Base-by-base conservation (phyloP, 2,113 vertebrate genomes). In the Ploceus nigricollis region DNA sequence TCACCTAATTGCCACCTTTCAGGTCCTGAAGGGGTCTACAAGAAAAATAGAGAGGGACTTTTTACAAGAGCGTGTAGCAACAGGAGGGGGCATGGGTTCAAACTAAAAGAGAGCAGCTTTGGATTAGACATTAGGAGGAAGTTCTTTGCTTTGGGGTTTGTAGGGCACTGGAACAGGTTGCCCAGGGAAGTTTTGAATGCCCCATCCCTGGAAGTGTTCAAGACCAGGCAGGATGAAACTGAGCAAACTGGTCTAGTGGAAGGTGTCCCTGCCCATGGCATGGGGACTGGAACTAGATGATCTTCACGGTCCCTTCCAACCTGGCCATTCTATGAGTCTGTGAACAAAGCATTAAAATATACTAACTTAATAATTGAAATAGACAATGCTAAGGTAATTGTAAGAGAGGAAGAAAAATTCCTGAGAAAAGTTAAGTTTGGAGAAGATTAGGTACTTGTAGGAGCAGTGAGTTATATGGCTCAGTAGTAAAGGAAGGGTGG, bases 391-490 rank as follows among this genome's bases (percentile, higher is more conserved):
- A 65, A 48, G 1, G 6, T 31, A 70, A 57, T 33, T 82, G 6
- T 64, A 65, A 86, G 20, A 39, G 10, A 24, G 28, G 22, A 66
- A 70, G 15, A 84, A 81, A 63, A 73, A 42, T 10, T 58, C 25
- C 35, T 27, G 5, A 53, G 33, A 70, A 73, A 70, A 61, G 6
- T 57, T 57, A 50, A 42, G 2, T 72, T 51, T 42, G 31, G 33
- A 48, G 16, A 60, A 60, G 24, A 9, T 42, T 45, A 54, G 6
- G 19, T 35, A 27, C 11, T 64, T 2, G 1, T 22, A 23, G 39
- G 11, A 76, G 6, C 21, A 65, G 6, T 1, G 2, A 77, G 4
- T 35, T 57, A 22, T 10, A 22, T 1, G 1, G 11, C 1, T 1
- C 9, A 1, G 25, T 15, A 21, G 15, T 24, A 57, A 86, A 83